Evolutionary conservation across 1,140 invertebrate species (phyloP), one percentile per base, ranked within the genome.

Genomic region (Megalonaias nervosa): DNA sequence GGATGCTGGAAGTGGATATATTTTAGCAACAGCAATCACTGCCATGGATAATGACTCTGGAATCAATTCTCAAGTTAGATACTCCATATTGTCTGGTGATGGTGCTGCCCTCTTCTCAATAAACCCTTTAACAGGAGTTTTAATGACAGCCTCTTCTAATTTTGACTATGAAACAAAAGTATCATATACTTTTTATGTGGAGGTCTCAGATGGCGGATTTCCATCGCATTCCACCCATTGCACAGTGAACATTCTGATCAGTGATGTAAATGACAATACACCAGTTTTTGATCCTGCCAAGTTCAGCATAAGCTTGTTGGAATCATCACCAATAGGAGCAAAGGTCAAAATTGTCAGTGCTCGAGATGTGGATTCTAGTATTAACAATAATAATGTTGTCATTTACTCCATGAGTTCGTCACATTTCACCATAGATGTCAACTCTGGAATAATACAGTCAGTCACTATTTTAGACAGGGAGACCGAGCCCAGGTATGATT

Each of bases 241-340:
- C 57, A 95, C 13, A 91, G 98, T 60, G 92, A 93, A 81, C 93
- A 91, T 98, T 0, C 92, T 92, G 77, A 94, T 98, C 0, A 89
- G 96, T 3, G 96, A 97, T 88, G 94, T 96, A 5, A 98, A 98
- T 89, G 96, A 98, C 89, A 97, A 98, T 91, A 96, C 57, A 94
- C 87, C 87, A 23, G 67, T 97, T 78, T 38, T 38, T 6, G 38
- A 38, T 38, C 38, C 38, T 0, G 0, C 38, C 38, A 38, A 38
- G 38, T 38, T 38, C 38, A 38, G 9, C 9, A 9, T 38, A 38
- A 38, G 38, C 38, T 38, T 38, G 38, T 38, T 38, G 6, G 38
- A 38, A 38, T 38, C 38, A 38, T 38, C 38, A 38, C 38, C 38
- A 38, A 38, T 38, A 38, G 38, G 38, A 38, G 4, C 38, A 38